Evolutionary conservation across 1,140 invertebrate species (phyloP).

Genomic region (Drosophila obscura): DNA sequence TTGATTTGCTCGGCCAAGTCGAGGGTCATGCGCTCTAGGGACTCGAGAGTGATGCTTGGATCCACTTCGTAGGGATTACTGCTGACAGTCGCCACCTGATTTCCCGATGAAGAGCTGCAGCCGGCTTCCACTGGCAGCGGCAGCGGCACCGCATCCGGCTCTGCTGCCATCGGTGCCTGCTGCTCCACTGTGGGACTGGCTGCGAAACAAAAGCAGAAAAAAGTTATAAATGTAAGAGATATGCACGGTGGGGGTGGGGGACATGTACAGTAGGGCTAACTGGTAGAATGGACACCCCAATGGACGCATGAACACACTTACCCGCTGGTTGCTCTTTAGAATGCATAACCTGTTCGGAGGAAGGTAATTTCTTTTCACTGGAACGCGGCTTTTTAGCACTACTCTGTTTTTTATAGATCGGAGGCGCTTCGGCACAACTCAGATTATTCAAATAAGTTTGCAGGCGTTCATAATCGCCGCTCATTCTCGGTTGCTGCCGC

Average conservation of each 20-base stretch:
- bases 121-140: slow-evolving; percentile 1
- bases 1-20: slow-evolving; percentile 57
- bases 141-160: background rate
- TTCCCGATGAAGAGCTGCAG: slow-evolving; percentile 21
- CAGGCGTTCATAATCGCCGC: slow-evolving; percentile 42
- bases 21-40: slow-evolving; percentile 51
- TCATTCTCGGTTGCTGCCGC: slow-evolving; percentile 11
- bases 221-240: slow-evolving; percentile 52
- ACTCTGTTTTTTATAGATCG: slow-evolving; percentile 53
- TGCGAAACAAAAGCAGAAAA: slow-evolving; percentile 53
- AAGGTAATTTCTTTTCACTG: slow-evolving; percentile 53
- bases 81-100: background rate
- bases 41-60: slow-evolving; percentile 47
- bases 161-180: slow-evolving; percentile 7
- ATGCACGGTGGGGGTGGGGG: too few relatives aligned
- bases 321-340: slow-evolving; percentile 45
- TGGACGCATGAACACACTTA: slow-evolving; percentile 54
- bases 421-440: slow-evolving; percentile 60
- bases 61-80: slow-evolving; percentile 35
- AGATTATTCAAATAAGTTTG: slow-evolving; percentile 64
- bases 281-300: slow-evolving; percentile 17
- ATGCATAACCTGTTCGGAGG: slow-evolving; percentile 48
- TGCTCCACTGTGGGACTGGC: slow-evolving; percentile 31
- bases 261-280: background rate
- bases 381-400: slow-evolving; percentile 46